Base-by-base conservation (phyloP, 2,888 invertebrate genomes). In the Oxytorus armatus region DNA sequence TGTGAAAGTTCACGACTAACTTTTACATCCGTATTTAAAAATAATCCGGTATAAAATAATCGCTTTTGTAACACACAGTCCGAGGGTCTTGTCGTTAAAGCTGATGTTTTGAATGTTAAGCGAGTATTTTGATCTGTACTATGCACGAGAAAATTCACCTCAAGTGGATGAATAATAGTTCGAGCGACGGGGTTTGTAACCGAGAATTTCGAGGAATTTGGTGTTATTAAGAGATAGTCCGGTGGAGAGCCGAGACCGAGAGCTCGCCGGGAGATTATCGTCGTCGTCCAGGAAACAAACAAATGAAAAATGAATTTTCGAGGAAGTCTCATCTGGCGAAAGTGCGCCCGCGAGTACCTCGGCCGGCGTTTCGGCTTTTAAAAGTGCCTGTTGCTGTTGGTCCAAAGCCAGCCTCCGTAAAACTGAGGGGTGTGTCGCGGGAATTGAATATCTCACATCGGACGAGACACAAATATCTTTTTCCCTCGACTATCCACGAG, bases 341-440 rank as follows among this genome's bases (percentile, higher is more conserved):
- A 39, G 39, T 51, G 29, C 53, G 36, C 23, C 61, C 39, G n/a
- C 16, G 10, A n/a, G 23, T 8, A 39, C n/a, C 0, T 23, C 25
- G n/a, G 44, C 57, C 57, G 44, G 69, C 39, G n/a, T n/a, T n/a
- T n/a, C n/a, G 70, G 73, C 69, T 84, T 87, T 86, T 81, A 85
- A 85, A 87, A 87, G 81, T 81, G 81, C 82, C 74, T 88, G 87
- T 88, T 88, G 84, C 84, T 83, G 81, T 87, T 87, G 87, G 88
- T 88, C 49, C 59, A 66, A 59, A 65, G 88, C 87, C 87, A 87
- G 83, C 66, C 68, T 77, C 73, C 84, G 82, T 85, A 86, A 86
- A 85, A 83, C n/a, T 77, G 77, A 51, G 59, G 65, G 73, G 47
- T 36, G 39, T 39, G 42, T 47, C 61, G 42, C 44, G 39, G 55